Conservation (phyloP, 2,888 invertebrate species). For the Melitaea athalia region DNA sequence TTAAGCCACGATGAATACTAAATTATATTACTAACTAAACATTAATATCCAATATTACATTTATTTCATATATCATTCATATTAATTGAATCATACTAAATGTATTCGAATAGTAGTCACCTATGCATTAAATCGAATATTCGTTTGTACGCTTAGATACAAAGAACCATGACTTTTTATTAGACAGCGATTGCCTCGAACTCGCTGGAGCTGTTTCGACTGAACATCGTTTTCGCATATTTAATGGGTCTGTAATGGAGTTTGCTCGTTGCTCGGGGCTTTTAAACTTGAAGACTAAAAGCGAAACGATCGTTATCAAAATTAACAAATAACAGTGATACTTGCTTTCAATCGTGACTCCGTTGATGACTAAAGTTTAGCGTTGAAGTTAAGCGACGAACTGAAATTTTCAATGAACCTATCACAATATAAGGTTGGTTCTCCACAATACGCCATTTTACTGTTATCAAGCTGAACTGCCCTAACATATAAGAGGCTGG, state of each 20-base stretch:
- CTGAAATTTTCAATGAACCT: not conserved
- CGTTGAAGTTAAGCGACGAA: not conserved
- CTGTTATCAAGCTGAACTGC: too few relatives aligned
- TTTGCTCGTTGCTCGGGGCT: slow-evolving; percentile 38
- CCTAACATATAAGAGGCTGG: too few relatives aligned
- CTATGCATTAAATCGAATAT: not conserved
- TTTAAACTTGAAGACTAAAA: slow-evolving; percentile 38
- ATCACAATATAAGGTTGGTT: too few relatives aligned
- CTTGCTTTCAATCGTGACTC: slow-evolving; percentile 20
- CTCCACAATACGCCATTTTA: too few relatives aligned
- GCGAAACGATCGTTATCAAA: slow-evolving; percentile 29
- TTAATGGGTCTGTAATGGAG: slow-evolving; percentile 41
- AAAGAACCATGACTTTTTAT: slow-evolving; percentile 36
- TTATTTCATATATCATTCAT: too few relatives aligned
- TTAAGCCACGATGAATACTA: too few relatives aligned
- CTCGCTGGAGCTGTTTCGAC: slow-evolving; percentile 28
- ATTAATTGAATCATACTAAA: too few relatives aligned
- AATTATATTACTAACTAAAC: too few relatives aligned
- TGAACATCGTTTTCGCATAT: slow-evolving; percentile 40
- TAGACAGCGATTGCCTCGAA: slow-evolving; percentile 35
- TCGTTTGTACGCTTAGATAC: slow-evolving; percentile 6
- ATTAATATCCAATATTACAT: too few relatives aligned
- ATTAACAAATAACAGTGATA: slow-evolving; percentile 38
- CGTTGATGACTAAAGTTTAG: slow-evolving; percentile 3
- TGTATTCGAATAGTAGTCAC: too few relatives aligned